A percentile compares a stretch with the other conserved stretches of the same genome.
These are phyloP conservation scores for Aphelenchoides avenae DNA, from an alignment of 1,140 invertebrate species.

Conservation along the genomic window DNA sequence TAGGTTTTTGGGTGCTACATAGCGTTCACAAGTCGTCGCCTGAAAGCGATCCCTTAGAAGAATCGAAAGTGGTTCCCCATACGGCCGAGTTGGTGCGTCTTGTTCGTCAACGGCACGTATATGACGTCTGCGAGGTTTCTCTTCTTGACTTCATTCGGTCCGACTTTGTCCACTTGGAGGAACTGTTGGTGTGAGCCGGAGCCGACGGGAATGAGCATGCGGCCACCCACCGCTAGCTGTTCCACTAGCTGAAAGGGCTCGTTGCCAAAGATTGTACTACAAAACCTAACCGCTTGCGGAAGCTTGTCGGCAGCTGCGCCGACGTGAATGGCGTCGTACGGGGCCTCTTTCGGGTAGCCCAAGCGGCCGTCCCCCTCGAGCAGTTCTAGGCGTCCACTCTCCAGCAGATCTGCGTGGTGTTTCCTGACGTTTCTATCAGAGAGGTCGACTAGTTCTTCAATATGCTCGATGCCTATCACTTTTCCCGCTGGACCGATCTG, in stretches of 20 bases:
- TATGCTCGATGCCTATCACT: slow-evolving; percentile 86
- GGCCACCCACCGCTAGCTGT: slow-evolving; percentile 75
- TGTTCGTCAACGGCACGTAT: slow-evolving; percentile 92
- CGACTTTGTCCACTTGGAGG: slow-evolving; percentile 79
- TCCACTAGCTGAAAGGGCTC: slow-evolving; percentile 65
- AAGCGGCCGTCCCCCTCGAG: slow-evolving; percentile 77
- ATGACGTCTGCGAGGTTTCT: slow-evolving; percentile 86
- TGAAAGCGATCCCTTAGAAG: no score
- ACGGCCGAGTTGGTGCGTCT: slow-evolving; percentile 67
- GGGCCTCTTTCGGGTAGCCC: slow-evolving; percentile 71
- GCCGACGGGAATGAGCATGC: slow-evolving; percentile 75
- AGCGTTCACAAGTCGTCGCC: no score
- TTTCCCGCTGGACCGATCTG: slow-evolving; percentile 70
- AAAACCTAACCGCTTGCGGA: slow-evolving; percentile 69
- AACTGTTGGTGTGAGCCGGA: slow-evolving; percentile 70
- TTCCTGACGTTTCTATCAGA: slow-evolving; percentile 74
- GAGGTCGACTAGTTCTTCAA: slow-evolving; percentile 73
- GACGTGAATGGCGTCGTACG: slow-evolving; percentile 88
- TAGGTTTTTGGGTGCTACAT: no score
- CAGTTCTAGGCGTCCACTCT: slow-evolving; percentile 66
- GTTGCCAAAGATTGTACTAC: slow-evolving; percentile 1
- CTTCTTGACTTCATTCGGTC: slow-evolving; percentile 73
- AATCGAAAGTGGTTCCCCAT: no score
- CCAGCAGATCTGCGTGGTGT: slow-evolving; percentile 70
- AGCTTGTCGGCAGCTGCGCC: slow-evolving; percentile 78